Conservation (phyloP, 2,888 invertebrate species). For the Caenorhabditis macrosperma region DNA sequence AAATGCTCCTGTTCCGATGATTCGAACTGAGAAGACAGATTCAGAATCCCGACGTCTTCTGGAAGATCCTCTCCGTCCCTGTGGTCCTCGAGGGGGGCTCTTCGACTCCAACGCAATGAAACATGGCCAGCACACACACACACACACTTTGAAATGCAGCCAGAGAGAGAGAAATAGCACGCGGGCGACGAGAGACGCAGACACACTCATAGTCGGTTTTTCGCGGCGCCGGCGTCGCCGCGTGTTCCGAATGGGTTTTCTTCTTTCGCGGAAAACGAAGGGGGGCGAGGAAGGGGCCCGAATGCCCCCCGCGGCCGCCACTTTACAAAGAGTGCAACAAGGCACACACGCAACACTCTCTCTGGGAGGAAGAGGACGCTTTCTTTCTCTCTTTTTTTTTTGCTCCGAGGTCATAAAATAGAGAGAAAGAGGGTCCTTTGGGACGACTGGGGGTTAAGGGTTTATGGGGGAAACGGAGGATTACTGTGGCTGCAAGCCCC, state of each 20-base stretch:
- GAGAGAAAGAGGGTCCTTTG: neutral
- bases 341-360: conserved; percentile 27
- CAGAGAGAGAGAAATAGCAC: neutral
- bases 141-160: conserved; percentile 42
- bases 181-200: neutral
- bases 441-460: neutral
- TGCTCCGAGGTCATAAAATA: neutral
- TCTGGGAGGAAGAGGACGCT: too few relatives aligned
- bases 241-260: conserved; percentile 25
- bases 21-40: neutral
- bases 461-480: too few relatives aligned
- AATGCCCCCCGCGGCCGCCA: too few relatives aligned
- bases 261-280: neutral
- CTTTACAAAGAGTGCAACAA: conserved; percentile 31
- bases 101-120: too few relatives aligned
- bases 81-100: conserved; percentile 6
- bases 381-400: neutral
- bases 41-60: too few relatives aligned
- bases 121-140: neutral
- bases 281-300: neutral
- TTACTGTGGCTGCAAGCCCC: too few relatives aligned
- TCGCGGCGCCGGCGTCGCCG: conserved; percentile 9
- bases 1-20: too few relatives aligned
- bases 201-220: neutral
- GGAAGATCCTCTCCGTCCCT: neutral